Conservation (phyloP, 2,888 invertebrate species). For the Nasonovia ribisnigri region DNA sequence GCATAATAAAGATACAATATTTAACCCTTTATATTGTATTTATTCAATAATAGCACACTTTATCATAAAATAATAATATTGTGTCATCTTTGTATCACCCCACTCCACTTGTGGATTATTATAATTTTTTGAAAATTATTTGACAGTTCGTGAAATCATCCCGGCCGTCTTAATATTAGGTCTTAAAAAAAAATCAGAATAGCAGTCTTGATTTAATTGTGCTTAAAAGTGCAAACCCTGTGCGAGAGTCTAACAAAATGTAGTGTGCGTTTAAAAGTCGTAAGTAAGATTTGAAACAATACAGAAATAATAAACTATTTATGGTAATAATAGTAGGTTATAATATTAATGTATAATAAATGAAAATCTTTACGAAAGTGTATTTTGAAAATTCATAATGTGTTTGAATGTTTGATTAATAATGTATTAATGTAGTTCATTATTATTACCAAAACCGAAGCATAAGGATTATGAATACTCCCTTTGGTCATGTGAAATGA, state of each 20-base stretch:
- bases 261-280: not conserved
- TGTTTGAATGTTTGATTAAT: not conserved
- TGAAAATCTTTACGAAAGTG: too few relatives aligned
- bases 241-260: not conserved
- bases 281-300: not conserved
- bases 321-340: too few relatives aligned
- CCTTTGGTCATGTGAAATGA: not conserved
- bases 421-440: not conserved
- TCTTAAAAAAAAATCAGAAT: not conserved
- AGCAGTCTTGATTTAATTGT: not conserved
- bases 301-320: not conserved
- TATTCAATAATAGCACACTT: not conserved
- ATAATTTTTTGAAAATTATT: not conserved
- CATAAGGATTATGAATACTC: not conserved
- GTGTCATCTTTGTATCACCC: not conserved
- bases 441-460: not conserved
- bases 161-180: too few relatives aligned
- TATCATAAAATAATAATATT: not conserved
- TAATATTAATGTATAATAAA: too few relatives aligned
- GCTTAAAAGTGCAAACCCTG: not conserved
- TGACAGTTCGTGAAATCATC: too few relatives aligned
- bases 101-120: not conserved
- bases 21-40: not conserved
- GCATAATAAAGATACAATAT: not conserved
- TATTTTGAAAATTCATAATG: not conserved